phyloP scores from a whole-genome alignment of 1,140 invertebrate species.

The Zaprionus tsacasi region DNA sequence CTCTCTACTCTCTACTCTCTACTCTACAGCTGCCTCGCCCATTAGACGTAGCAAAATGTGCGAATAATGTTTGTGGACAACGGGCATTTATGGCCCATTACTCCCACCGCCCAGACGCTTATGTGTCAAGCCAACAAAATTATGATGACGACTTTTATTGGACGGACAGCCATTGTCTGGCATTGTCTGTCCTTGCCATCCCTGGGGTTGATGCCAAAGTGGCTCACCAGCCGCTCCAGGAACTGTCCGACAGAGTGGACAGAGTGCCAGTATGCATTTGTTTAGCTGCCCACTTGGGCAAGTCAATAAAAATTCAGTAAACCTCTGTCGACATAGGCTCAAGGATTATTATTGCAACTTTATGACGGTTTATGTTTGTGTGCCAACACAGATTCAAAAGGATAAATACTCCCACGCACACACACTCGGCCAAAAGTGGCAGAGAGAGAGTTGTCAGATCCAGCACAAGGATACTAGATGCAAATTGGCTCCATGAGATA shows the following conservation, averaged over 20 bases:
- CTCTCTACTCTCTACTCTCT: slow-evolving; percentile 20
- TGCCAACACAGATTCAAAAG: slow-evolving; percentile 60
- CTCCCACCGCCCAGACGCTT: slow-evolving; percentile 26
- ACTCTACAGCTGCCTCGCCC: slow-evolving; percentile 52
- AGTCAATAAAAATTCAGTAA: slow-evolving; percentile 83
- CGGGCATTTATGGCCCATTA: slow-evolving; percentile 68
- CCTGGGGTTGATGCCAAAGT: slow-evolving; percentile 51
- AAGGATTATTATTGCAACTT: slow-evolving; percentile 81
- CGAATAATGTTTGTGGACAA: slow-evolving; percentile 74
- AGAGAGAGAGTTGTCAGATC: slow-evolving; percentile 35
- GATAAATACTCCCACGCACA: slow-evolving; percentile 52
- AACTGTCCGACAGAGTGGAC: slow-evolving; percentile 4
- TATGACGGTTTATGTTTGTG: slow-evolving; percentile 66
- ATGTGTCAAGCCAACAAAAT: slow-evolving; percentile 67
- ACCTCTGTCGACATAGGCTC: slow-evolving; percentile 76
- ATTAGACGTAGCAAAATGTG: slow-evolving; percentile 72
- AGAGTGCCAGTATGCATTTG: slow-evolving; percentile 11
- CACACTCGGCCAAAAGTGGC: not conserved
- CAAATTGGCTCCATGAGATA: slow-evolving; percentile 54
- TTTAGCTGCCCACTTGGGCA: slow-evolving; percentile 17
- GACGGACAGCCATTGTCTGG: slow-evolving; percentile 58
- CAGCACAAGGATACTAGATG: slow-evolving; percentile 43
- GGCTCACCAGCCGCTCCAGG: slow-evolving; percentile 29
- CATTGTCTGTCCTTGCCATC: slow-evolving; percentile 42
- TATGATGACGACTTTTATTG: slow-evolving; percentile 79